Percentiles rank a stretch among this genome's conserved stretches.
These are phyloP conservation scores for Triplophysa dalaica DNA, from an alignment of 2,113 vertebrate species.

Conservation along the genomic window DNA sequence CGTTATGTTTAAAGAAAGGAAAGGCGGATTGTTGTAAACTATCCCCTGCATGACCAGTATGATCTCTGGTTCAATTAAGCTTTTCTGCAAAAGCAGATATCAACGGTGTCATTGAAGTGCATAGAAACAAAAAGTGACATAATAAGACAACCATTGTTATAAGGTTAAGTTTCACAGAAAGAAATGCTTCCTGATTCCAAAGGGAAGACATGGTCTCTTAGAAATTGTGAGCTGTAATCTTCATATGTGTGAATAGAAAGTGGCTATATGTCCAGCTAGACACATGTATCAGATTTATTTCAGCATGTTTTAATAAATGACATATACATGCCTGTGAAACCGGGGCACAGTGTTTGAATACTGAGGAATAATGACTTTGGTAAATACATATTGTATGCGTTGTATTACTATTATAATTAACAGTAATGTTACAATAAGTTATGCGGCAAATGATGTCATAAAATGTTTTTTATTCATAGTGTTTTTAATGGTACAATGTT, in stretches of 20 bases:
- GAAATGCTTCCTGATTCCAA: constrained; percentile 42
- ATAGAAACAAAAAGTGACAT: constrained; percentile 67
- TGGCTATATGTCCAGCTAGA: too few species aligned
- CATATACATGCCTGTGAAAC: too few species aligned
- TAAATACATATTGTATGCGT: background rate
- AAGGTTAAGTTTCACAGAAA: too few species aligned
- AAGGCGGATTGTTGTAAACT: background rate
- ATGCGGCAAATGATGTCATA: too few species aligned
- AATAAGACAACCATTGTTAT: too few species aligned
- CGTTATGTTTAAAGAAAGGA: background rate
- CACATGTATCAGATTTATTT: too few species aligned
- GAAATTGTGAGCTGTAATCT: constrained; percentile 56
- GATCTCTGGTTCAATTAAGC: constrained; percentile 3
- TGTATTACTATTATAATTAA: background rate
- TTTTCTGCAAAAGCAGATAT: constrained; percentile 51
- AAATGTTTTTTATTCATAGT: too few species aligned
- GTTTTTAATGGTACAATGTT: too few species aligned
- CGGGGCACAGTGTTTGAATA: background rate
- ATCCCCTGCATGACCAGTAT: background rate
- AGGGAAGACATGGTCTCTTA: constrained; percentile 39
- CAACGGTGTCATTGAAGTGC: constrained; percentile 64
- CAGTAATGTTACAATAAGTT: background rate
- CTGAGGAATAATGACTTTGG: background rate
- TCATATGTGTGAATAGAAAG: constrained; percentile 36
- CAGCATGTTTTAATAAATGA: too few species aligned